These are phyloP conservation scores for Apotomis betuletana DNA, from an alignment of 2,888 invertebrate genomes.

Conservation along the genomic window DNA sequence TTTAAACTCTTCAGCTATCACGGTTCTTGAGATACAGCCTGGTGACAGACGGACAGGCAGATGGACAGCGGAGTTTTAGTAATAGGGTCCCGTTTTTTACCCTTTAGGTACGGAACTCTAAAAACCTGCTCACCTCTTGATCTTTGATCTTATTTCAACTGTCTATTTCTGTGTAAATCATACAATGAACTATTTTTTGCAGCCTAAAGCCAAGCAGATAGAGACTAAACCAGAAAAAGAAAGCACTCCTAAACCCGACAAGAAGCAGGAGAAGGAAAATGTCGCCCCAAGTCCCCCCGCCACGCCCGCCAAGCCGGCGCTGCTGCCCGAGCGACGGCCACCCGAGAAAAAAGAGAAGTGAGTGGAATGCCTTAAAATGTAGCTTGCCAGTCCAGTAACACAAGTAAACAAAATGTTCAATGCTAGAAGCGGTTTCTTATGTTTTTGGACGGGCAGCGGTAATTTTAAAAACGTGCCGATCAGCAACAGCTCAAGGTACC, in stretches of 20 bases:
- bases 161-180: no score
- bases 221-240: slow-evolving; percentile 71
- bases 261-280: slow-evolving; percentile 80
- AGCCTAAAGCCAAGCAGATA: slow-evolving; percentile 68
- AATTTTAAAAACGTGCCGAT: not conserved
- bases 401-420: not conserved
- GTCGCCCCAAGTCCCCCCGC: slow-evolving; percentile 74
- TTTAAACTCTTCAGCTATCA: no score
- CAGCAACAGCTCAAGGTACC: not conserved
- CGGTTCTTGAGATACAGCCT: no score
- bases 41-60: no score
- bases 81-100: no score
- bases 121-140: no score
- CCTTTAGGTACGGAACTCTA: no score
- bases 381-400: not conserved
- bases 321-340: slow-evolving; percentile 54
- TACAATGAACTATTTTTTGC: slow-evolving; percentile 30
- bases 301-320: slow-evolving; percentile 59
- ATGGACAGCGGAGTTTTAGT: no score
- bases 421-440: not conserved
- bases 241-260: slow-evolving; percentile 64
- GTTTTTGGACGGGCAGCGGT: slow-evolving; percentile 10
- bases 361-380: slow-evolving; percentile 49
- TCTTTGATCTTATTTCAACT: not conserved
- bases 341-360: slow-evolving; percentile 74